Percentiles rank a stretch among this genome's conserved stretches.
phyloP scores from a whole-genome alignment of 2,888 invertebrate genomes.

The Phalangium opilio region DNA sequence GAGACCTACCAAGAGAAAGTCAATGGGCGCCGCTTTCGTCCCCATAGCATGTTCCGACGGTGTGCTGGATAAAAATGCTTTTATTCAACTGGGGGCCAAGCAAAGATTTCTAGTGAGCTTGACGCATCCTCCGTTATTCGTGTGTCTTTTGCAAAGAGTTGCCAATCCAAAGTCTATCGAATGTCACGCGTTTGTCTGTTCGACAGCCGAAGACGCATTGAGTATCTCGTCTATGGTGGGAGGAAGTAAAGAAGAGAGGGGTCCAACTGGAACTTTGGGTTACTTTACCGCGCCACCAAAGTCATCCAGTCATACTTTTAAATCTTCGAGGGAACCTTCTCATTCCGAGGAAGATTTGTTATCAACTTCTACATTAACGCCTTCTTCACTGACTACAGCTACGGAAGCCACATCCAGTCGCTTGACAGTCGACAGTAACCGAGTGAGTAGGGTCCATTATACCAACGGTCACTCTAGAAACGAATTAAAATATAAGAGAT shows the following conservation, averaged over 20 bases:
- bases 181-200: conserved; percentile 20
- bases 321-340: no score
- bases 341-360: no score
- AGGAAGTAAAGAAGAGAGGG: neutral
- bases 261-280: no score
- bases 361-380: no score
- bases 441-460: no score
- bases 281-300: no score
- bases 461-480: no score
- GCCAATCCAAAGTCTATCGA: conserved; percentile 15
- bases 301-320: no score
- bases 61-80: conserved; percentile 17
- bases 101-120: conserved; percentile 18
- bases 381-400: no score
- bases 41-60: conserved; percentile 20
- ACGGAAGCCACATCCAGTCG: no score
- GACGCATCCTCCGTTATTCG: conserved; percentile 19
- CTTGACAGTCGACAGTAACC: no score
- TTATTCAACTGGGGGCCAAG: conserved; percentile 13
- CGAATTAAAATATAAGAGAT: no score
- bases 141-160: conserved; percentile 18
- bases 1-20: conserved; percentile 11
- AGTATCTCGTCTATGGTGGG: conserved; percentile 7
- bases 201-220: conserved; percentile 18
- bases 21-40: conserved; percentile 20